These are phyloP conservation scores for Spinus pinus DNA, from an alignment of 2,797 vertebrate species.

Conservation along the genomic window DNA sequence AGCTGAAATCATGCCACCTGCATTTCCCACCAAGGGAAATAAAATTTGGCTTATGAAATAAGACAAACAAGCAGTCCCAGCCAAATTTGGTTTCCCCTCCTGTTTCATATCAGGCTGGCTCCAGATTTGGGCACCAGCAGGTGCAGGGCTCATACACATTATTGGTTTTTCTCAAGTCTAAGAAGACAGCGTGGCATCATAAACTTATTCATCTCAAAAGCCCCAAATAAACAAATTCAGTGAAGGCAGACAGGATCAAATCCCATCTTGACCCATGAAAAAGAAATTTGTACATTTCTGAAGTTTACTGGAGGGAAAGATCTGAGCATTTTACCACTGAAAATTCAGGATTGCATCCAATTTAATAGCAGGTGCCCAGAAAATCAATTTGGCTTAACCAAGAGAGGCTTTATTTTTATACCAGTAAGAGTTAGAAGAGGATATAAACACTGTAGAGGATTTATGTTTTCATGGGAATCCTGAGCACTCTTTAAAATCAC, in stretches of 20 bases:
- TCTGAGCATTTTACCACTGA: not conserved
- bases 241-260: not conserved
- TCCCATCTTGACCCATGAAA: not conserved
- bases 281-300: not conserved
- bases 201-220: not conserved
- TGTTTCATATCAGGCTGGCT: not conserved
- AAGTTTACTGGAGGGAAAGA: not conserved
- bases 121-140: not conserved
- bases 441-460: constrained; percentile 30
- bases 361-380: not conserved
- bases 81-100: not conserved
- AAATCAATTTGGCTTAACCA: not conserved
- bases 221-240: not conserved
- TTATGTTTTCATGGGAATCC: constrained; percentile 4
- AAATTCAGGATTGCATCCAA: not conserved
- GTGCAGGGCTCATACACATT: not conserved
- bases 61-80: not conserved
- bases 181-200: accelerated
- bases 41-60: not conserved
- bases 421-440: constrained; percentile 19
- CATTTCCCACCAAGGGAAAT: not conserved
- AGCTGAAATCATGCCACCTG: not conserved
- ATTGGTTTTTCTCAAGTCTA: not conserved
- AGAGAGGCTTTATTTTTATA: not conserved
- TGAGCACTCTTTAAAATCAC: constrained; percentile 32